Evolutionary conservation across 2,113 vertebrate genomes (phyloP).

Genomic region (Halcyon malimbica): DNA sequence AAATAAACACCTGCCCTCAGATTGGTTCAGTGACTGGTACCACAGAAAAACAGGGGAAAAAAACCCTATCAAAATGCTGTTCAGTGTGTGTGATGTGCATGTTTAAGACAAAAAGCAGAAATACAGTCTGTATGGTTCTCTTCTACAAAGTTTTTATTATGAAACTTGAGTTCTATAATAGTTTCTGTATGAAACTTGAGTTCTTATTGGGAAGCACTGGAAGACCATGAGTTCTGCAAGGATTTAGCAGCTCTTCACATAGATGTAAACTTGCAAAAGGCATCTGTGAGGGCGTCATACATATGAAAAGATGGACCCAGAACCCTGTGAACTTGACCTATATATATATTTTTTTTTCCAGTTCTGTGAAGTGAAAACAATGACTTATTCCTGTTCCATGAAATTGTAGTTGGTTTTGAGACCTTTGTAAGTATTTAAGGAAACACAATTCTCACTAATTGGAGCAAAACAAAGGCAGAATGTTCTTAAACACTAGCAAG

Average conservation of each 20-base stretch:
- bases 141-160: background rate
- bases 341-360: background rate
- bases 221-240: background rate
- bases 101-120: background rate
- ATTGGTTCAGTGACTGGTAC: slow-evolving; percentile 82
- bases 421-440: background rate
- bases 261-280: background rate
- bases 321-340: background rate
- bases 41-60: background rate
- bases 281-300: background rate
- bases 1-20: slow-evolving; percentile 70
- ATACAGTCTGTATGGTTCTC: background rate
- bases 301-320: background rate
- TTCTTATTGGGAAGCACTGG: background rate
- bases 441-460: background rate
- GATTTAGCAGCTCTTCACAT: background rate
- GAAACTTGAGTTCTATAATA: background rate
- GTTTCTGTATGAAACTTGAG: background rate
- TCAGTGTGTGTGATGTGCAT: background rate
- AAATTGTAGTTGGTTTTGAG: fast-evolving
- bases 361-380: background rate
- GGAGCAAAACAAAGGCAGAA: background rate
- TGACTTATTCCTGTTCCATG: background rate
- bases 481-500: background rate
- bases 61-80: background rate